Evolutionary conservation across 2,113 vertebrate genomes (phyloP).

Genomic region (Triplophysa rosa): DNA sequence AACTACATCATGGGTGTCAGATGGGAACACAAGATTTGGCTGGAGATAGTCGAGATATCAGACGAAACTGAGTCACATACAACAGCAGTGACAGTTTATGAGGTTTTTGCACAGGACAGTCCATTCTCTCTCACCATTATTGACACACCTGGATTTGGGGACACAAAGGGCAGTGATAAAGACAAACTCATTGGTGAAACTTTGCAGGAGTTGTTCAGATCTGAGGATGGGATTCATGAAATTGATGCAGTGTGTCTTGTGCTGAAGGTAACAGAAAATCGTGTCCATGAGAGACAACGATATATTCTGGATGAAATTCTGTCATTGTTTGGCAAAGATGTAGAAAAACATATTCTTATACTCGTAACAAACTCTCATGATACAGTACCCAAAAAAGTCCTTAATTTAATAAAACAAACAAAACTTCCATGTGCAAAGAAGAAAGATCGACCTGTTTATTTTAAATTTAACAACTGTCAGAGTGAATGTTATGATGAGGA

Average conservation of each 20-base stretch:
- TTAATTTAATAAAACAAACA: background rate
- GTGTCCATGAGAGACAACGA: background rate
- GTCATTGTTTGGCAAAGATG: constrained; percentile 26
- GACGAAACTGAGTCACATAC: constrained; percentile 52
- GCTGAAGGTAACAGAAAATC: background rate
- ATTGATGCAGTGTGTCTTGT: constrained; percentile 39
- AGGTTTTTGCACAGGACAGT: constrained; percentile 21
- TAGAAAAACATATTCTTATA: constrained; percentile 29
- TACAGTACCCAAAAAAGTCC: background rate
- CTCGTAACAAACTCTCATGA: constrained; percentile 21
- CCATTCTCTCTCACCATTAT: constrained; percentile 34
- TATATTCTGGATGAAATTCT: constrained; percentile 29
- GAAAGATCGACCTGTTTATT: background rate
- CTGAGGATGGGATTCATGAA: background rate
- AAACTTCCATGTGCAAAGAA: background rate
- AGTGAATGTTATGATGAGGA: background rate
- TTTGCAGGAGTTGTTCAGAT: constrained; percentile 15
- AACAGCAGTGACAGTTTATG: constrained; percentile 48
- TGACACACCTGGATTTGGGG: constrained; percentile 35
- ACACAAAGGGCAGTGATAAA: background rate
- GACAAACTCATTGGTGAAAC: constrained; percentile 19
- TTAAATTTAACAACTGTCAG: constrained; percentile 35
- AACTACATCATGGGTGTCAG: constrained; percentile 55
- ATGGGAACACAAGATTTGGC: constrained; percentile 45
- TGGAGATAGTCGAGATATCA: constrained; percentile 44